These are phyloP conservation scores for Microtus pennsylvanicus DNA, from an alignment of 2,113 vertebrate species.

Conservation along the genomic window DNA sequence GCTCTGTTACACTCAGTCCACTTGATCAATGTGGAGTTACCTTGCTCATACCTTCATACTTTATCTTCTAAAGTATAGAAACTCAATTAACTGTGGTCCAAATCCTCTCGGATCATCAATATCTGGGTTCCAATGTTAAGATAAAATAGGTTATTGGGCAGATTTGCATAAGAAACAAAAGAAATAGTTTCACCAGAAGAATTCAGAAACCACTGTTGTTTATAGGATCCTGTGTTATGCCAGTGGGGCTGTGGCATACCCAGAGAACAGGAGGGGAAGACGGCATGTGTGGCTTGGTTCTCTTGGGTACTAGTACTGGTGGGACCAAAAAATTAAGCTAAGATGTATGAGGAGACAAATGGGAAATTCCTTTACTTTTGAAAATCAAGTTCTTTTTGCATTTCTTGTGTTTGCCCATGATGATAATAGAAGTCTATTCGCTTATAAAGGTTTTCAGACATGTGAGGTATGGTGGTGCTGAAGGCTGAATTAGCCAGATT, in stretches of 20 bases:
- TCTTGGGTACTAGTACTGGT: fast-evolving
- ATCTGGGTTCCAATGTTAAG: background rate
- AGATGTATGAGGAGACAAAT: background rate
- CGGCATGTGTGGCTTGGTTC: fast-evolving
- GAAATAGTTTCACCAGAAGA: background rate
- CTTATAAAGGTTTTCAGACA: background rate
- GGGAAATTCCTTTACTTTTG: background rate
- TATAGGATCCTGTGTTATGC: background rate
- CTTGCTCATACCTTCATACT: background rate
- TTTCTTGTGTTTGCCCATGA: background rate
- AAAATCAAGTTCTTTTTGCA: background rate
- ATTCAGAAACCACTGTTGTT: background rate
- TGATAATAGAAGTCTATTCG: background rate
- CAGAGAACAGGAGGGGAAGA: background rate
- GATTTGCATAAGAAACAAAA: background rate
- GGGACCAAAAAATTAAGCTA: background rate
- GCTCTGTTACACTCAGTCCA: background rate
- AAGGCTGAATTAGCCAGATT: background rate
- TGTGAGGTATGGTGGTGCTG: no score
- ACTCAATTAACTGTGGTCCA: background rate
- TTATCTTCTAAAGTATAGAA: background rate
- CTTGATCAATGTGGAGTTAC: fast-evolving
- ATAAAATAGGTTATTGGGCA: background rate
- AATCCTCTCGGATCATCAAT: background rate
- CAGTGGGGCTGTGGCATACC: background rate